A percentile compares a stretch with the other conserved stretches of the same genome.
Conservation (phyloP, 2,113 vertebrate species). For the Paramisgurnus dabryanus region DNA sequence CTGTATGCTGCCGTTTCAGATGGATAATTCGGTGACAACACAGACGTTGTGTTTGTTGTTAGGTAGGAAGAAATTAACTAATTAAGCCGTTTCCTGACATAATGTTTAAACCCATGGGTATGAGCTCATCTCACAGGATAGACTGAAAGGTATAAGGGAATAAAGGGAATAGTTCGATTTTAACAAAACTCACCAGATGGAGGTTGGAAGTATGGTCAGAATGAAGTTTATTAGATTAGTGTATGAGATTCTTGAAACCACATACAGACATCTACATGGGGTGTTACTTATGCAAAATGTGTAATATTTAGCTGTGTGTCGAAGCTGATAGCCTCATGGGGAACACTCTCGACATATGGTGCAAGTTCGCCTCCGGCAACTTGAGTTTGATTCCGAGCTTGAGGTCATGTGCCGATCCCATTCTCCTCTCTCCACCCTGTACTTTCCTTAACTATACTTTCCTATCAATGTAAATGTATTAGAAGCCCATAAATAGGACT, state of each 20-base stretch:
- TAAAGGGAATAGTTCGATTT: not conserved
- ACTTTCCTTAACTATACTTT: no score
- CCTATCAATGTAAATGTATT: no score
- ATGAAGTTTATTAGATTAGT: slow-evolving; percentile 7
- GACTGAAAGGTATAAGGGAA: not conserved
- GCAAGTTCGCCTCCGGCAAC: no score
- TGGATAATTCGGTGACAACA: slow-evolving; percentile 35
- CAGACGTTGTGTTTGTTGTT: slow-evolving; percentile 33
- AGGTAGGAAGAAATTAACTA: slow-evolving; percentile 26
- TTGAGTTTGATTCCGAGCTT: no score
- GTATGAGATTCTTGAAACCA: not conserved
- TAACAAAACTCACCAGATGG: not conserved
- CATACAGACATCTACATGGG: not conserved
- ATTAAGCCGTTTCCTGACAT: slow-evolving; percentile 38
- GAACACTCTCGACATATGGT: no score
- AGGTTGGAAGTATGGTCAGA: not conserved
- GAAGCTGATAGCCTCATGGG: no score
- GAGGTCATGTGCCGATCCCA: no score
- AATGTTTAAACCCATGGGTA: slow-evolving; percentile 1
- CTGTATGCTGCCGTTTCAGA: slow-evolving; percentile 4
- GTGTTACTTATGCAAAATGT: not conserved
- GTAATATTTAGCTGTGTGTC: no score
- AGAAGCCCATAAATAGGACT: no score
- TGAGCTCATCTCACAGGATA: not conserved
- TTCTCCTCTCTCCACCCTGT: no score